Conservation (phyloP, 2,888 invertebrate species). For the Resseliella maxima region DNA sequence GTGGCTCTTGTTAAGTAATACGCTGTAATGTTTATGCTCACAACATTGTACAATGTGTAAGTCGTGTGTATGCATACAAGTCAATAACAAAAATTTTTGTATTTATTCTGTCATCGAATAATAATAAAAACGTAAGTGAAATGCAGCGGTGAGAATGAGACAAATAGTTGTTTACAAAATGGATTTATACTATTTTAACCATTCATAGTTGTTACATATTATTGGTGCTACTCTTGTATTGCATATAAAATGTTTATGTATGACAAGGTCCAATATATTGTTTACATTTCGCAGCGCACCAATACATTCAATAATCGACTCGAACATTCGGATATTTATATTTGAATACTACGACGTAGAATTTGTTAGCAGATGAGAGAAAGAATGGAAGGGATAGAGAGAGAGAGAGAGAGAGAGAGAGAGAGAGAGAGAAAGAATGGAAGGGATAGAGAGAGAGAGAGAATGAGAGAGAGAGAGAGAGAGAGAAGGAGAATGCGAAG, state of each 20-base stretch:
- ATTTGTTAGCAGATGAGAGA: neutral
- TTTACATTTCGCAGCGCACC: neutral
- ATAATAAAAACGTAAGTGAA: slow-evolving; percentile 35
- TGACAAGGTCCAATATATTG: neutral
- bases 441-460: neutral
- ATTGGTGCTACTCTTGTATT: neutral
- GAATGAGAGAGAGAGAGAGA: neutral
- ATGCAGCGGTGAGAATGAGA: neutral
- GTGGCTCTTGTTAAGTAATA: slow-evolving; percentile 23
- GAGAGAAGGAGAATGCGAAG: neutral
- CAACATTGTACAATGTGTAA: slow-evolving; percentile 44
- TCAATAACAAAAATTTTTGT: slow-evolving; percentile 43
- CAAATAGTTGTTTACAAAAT: slow-evolving; percentile 12
- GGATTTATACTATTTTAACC: neutral
- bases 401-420: neutral
- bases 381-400: neutral
- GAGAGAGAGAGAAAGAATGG: neutral
- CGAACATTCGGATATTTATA: slow-evolving; percentile 36
- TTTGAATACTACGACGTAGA: slow-evolving; percentile 19
- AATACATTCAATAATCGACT: neutral
- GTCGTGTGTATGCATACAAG: slow-evolving; percentile 17
- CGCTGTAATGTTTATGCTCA: slow-evolving; percentile 48
- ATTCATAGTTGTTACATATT: neutral
- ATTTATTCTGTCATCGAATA: slow-evolving; percentile 48
- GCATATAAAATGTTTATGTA: neutral